A percentile compares a stretch with the other conserved stretches of the same genome.
Conservation (phyloP, 2,113 vertebrate genomes). For the Ariopsis seemanni region DNA sequence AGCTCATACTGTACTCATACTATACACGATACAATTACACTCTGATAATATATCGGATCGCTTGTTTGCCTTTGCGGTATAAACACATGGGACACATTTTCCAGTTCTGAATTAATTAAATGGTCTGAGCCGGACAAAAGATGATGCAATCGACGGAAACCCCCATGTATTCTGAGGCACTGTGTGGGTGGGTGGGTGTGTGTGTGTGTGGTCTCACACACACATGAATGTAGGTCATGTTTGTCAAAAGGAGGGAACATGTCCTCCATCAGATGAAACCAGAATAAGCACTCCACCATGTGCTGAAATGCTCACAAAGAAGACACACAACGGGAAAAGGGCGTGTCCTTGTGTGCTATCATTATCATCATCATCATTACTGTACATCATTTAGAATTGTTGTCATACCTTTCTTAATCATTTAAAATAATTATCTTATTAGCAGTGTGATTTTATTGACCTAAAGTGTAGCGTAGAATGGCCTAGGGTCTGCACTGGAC, state of each 20-base stretch:
- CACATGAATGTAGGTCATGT: constrained; percentile 74
- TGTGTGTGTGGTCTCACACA: constrained; percentile 27
- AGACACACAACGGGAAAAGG: constrained; percentile 46
- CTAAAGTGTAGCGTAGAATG: not conserved
- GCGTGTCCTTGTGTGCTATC: not conserved
- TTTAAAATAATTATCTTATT: not conserved
- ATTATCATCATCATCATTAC: not conserved
- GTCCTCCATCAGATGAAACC: constrained; percentile 32
- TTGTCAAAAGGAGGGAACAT: constrained; percentile 55
- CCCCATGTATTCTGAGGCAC: not conserved
- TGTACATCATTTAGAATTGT: not conserved
- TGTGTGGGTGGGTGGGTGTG: not conserved
- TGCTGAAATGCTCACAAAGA: constrained; percentile 50
- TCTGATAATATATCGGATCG: not conserved
- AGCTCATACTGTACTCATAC: not conserved
- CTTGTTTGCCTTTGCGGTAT: too few relatives aligned
- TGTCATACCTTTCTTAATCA: not conserved
- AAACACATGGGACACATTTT: not conserved
- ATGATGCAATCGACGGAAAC: constrained; percentile 31
- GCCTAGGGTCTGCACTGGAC: too few relatives aligned
- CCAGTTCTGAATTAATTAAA: not conserved
- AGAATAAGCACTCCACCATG: constrained; percentile 25
- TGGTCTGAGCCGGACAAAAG: constrained; percentile 11
- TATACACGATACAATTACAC: not conserved
- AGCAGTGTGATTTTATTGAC: not conserved